Evolutionary conservation across 2,888 invertebrate species (phyloP), one percentile per base, ranked within the genome.

Genomic region (Cantharis flavilabris): DNA sequence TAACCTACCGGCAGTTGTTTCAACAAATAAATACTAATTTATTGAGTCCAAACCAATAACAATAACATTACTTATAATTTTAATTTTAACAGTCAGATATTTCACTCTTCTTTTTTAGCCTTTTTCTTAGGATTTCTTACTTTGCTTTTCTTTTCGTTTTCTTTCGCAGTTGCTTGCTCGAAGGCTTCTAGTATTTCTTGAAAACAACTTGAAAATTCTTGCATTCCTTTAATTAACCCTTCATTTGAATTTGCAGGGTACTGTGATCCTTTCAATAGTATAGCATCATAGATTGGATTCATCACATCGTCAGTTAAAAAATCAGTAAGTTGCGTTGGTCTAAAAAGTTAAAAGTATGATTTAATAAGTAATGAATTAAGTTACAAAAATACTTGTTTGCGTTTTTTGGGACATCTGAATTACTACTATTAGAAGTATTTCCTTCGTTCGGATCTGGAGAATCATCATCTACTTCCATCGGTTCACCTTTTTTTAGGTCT

Each of bases 241-340:
- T n/a, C n/a, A 4, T 0, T 33, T 13, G 13, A 1, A 30, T 26
- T 5, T 10, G 2, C 28, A 11, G 33, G 13, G 2, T 49, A 0
- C 13, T 95, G 95, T 83, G 94, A 95, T 3, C 96, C 96, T 85
- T 97, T 96, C 13, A 98, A 97, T 85, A 99, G 90, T 87, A 99
- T 91, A 88, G 99, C 98, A 86, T 97, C 95, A 85, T 97, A 96
- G 11, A 98, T 98, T 72, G 98, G 98, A 87, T 98, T 98, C 14
- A 98, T 95, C 63, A 99, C 98, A 86, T 98, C 98, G 71, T 94
- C 92, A 1, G 98, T 98, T 88, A 99, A 94, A 88, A 97, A 97
- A 85, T 94, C 96, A 89, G 96, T 5, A 0, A 26, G 1, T 97
- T 11, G 97, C 95, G 88, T 93, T 93, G 26, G 2, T 83, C 94